Evolutionary conservation across 2,888 invertebrate species (phyloP), one percentile per base, ranked within the genome.

Genomic region (Drosophila diplacantha): DNA sequence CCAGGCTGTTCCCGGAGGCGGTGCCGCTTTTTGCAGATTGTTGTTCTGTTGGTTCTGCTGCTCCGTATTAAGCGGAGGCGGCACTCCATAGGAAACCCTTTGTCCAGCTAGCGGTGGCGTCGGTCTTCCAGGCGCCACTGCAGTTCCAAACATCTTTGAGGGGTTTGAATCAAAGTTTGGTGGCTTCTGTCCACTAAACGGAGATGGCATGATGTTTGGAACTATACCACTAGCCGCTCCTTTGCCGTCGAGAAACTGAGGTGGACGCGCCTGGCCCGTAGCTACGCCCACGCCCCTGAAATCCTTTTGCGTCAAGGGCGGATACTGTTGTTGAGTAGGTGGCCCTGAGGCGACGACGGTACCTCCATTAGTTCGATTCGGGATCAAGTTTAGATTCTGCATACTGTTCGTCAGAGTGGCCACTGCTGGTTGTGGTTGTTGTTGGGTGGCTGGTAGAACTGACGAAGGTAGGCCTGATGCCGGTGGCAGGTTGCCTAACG

Each of bases 321-420:
- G 56, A 5, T n/a, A 32, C 18, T 38, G 37, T 9, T 56, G 44
- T n/a, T 53, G 51, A 3, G 46, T 49, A 14, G 61, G 41, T 12
- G 50, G 52, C 1, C 18, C 26, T n/a, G 14, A 49, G 20, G 31
- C 1, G 12, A 8, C 11, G 39, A 8, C 9, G 16, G 54, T 3
- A 46, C 38, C 47, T 18, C 77, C 74, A 52, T 77, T 79, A 12
- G 56, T 62, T 7, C 73, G 69, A 64, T 73, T 75, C 18, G 81
- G 38, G 54, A 71, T 83, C 65, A 85, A 64, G 53, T 72, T 84
- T 58, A 85, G 63, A 49, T 75, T 83, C 43, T 86, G 84, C 75
- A 86, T 72, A 46, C 69, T 79, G 39, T 54, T 74, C 1, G 77
- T 47, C 56, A 86, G 55, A 39, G 55, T 69, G 34, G 49, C 37